Evolutionary conservation across 1,140 invertebrate species (phyloP), one percentile per base, ranked within the genome.

Genomic region (Orchesella cincta): DNA sequence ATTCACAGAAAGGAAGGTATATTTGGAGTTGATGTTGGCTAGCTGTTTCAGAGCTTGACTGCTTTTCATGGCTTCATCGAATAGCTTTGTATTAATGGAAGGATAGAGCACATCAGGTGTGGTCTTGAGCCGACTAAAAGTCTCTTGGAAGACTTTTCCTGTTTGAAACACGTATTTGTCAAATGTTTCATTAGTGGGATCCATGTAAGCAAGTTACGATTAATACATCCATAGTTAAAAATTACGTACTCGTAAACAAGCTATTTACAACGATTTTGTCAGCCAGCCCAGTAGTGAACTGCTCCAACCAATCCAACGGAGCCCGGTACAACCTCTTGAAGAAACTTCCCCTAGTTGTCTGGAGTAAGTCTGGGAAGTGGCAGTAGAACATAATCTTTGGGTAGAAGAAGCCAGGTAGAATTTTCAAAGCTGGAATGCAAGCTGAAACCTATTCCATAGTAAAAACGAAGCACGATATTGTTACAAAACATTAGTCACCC

Each of bases 261-360:
- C 97, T 98, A 84, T 99, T 99, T 0, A 99, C 97, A 75, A 98
- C 88, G 74, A 98, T 90, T 83, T 92, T 90, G 85, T 98, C 91
- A 12, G 97, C 94, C 85, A 89, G 86, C 3, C 89, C 89, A 8
- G 96, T 98, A 0, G 96, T 95, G 36, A 89, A 87, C 85, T 97
- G 93, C 87, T 99, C 98, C 0, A 98, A 77, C 88, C 90, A 95
- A 86, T 99, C 94, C 0, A 99, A 86, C 0, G 96, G 93, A n/a
- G 86, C 85, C 51, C 98, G 88, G 86, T 99, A 99, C 0, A 95
- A 26, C 54, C 88, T 88, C 85, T 97, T 97, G 0, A 93, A 82
- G 0, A 85, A 79, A 0, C 90, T 89, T 26, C 90, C 90, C 77
- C 89, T 88, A 1, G 88, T 83, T 20, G 92, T 92, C 0, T 99